phyloP scores from a whole-genome alignment of 2,888 invertebrate species.

The Caradrina kadenii region DNA sequence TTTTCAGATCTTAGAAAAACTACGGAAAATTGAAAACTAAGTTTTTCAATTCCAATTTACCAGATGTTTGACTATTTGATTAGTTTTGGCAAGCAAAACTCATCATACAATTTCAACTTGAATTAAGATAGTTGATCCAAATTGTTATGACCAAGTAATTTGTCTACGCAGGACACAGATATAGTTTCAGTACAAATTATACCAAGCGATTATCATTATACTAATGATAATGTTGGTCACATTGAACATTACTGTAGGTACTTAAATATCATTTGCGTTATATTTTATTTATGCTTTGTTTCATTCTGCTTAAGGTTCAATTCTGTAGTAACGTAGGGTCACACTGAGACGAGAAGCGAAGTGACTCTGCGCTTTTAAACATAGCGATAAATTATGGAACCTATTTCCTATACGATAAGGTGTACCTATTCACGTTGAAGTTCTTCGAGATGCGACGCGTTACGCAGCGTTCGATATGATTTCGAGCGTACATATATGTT shows the following conservation, averaged over 20 bases:
- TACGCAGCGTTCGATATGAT: no score
- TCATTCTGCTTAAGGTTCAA: no score
- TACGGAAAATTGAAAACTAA: conserved; percentile 7
- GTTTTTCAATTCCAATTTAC: conserved; percentile 10
- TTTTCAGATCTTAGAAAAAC: background rate
- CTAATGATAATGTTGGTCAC: conserved; percentile 8
- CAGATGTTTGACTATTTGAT: conserved; percentile 13
- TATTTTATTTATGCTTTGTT: conserved; percentile 6
- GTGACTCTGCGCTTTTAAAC: no score
- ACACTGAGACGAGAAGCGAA: no score
- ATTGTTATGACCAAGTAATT: conserved; percentile 14
- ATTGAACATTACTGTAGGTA: no score
- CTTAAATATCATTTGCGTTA: conserved; percentile 17
- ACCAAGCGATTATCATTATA: conserved; percentile 19
- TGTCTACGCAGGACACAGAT: background rate
- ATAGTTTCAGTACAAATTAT: conserved; percentile 1
- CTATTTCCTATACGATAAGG: no score
- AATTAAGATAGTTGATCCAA: conserved; percentile 30
- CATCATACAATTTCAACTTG: conserved; percentile 27
- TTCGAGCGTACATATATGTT: no score
- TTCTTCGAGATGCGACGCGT: no score
- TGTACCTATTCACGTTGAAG: no score
- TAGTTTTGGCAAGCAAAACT: conserved; percentile 43
- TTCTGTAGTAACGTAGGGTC: no score
- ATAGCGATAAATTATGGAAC: no score